Evolutionary conservation across 2,113 vertebrate species (phyloP).

Genomic region (Uria aalge): DNA sequence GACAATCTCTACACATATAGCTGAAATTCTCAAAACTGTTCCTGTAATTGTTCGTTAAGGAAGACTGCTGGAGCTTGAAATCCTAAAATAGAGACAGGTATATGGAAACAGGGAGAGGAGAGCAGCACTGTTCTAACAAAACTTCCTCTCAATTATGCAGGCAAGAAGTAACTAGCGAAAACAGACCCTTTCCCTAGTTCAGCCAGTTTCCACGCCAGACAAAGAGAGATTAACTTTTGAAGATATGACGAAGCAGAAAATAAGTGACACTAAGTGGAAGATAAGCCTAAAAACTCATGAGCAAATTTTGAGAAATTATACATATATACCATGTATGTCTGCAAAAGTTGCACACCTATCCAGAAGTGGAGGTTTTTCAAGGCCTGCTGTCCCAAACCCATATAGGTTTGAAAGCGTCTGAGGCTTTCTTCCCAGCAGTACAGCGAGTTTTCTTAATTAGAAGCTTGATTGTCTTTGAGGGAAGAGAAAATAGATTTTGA

Average conservation of each 20-base stretch:
- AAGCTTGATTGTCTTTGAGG: not conserved
- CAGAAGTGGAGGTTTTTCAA: not conserved
- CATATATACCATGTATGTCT: not conserved
- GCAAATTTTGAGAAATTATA: not conserved
- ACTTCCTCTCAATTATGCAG: not conserved
- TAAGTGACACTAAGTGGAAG: not conserved
- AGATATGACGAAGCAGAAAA: not conserved
- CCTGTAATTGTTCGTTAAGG: not conserved
- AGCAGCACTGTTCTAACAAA: not conserved
- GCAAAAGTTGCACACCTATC: not conserved
- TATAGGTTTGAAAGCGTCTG: not conserved
- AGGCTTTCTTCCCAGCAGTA: not conserved
- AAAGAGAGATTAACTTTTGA: not conserved
- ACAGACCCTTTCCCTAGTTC: not conserved
- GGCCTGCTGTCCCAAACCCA: not conserved
- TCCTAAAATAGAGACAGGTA: not conserved
- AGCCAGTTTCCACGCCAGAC: not conserved
- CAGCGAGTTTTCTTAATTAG: not conserved
- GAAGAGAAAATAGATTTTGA: not conserved
- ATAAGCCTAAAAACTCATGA: not conserved
- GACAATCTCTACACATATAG: not conserved
- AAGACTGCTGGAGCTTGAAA: not conserved
- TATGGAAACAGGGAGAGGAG: not conserved
- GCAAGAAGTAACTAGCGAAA: not conserved
- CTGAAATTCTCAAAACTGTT: not conserved